Evolutionary conservation across 1,140 invertebrate species (phyloP), one percentile per base, ranked within the genome.

Genomic region (Diachasmimorpha longicaudata): DNA sequence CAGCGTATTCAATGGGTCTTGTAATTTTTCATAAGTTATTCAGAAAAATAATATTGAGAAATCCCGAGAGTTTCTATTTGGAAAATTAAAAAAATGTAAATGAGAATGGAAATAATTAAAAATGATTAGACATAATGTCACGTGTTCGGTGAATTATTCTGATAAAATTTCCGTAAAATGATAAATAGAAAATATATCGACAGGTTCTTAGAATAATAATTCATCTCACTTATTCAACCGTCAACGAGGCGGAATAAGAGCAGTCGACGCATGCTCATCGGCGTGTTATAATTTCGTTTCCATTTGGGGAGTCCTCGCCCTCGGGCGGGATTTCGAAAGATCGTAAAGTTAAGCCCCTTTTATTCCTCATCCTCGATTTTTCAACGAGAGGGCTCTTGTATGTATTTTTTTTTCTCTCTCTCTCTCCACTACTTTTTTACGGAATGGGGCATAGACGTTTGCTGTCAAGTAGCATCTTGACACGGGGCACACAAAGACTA

Each of bases 221-320:
- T 66, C 36, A 55, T 72, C 14, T 73, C 42, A 77, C 74, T 74
- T 79, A 74, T 79, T 77, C 75, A 76, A 78, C 79, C 77, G 76
- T 77, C 83, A 83, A 79, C 83, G 83, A 87, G 82, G 86, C 86
- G 85, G 86, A 89, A 89, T 89, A 88, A 89, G 87, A 89, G 85
- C 86, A 89, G 87, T 89, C 86, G 86, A 89, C 87, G 84, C 86
- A 86, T 87, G 86, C 83, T 87, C 87, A 89, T 85, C 84, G 86
- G 85, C 75, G 86, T 88, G 87, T 89, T 89, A 88, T 89, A 89
- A 89, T 88, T 88, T 88, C 79, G 82, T 85, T 82, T 86, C 86
- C 88, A 88, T 88, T 88, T 74, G 69, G 77, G 86, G 85, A 68
- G 69, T 79, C 48, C n/a, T 52, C 77, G 76, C 78, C 80, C 79